phyloP scores from a whole-genome alignment of 2,797 vertebrate species.

The Sphenodon punctatus region DNA sequence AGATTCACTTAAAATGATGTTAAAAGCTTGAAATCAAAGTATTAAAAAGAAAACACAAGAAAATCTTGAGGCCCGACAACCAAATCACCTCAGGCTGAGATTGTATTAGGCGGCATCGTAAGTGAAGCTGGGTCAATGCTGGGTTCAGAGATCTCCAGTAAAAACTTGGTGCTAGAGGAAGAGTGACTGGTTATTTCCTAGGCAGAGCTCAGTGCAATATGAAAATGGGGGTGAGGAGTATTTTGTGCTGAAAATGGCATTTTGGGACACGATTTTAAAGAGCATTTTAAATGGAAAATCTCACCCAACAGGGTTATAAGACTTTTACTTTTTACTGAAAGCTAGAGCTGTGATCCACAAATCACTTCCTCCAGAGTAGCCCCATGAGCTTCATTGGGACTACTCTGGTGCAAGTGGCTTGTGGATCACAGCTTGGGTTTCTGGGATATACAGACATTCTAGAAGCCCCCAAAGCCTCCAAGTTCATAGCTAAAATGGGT shows the following conservation, averaged over 20 bases:
- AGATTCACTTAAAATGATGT: neutral
- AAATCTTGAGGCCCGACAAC: neutral
- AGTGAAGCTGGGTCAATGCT: neutral
- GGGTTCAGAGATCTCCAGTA: conserved; percentile 36
- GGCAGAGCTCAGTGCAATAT: neutral
- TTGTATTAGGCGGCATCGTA: neutral
- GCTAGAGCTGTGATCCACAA: too few relatives aligned
- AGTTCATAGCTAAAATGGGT: too few relatives aligned
- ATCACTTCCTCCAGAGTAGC: too few relatives aligned
- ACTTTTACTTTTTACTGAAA: too few relatives aligned
- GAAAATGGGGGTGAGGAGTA: neutral
- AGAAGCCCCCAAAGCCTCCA: too few relatives aligned
- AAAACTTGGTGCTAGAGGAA: conserved; percentile 42
- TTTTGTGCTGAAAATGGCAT: neutral
- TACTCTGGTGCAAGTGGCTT: too few relatives aligned
- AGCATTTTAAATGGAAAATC: neutral
- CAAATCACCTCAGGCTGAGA: conserved; percentile 3
- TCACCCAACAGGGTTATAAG: too few relatives aligned
- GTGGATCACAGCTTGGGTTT: too few relatives aligned
- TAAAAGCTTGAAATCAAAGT: conserved; percentile 24
- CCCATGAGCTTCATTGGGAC: too few relatives aligned
- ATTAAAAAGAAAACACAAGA: conserved; percentile 13
- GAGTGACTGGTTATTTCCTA: neutral
- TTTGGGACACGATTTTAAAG: neutral
- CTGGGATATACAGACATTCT: too few relatives aligned